These are phyloP conservation scores for Aquatica leii DNA, from an alignment of 2,888 invertebrate genomes.

Conservation along the genomic window DNA sequence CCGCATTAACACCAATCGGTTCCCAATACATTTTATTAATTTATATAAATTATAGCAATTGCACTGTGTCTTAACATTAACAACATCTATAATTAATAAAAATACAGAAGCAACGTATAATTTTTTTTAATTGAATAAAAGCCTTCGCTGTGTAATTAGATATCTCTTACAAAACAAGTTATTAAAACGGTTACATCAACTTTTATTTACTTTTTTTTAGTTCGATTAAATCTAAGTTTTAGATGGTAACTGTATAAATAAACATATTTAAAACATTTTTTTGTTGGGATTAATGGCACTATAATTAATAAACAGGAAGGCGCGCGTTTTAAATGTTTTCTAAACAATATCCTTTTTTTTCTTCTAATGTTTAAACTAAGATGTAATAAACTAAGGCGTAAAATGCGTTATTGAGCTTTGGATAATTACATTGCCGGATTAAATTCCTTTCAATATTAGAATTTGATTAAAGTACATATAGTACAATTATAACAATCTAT, in stretches of 20 bases:
- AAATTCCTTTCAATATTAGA: no score
- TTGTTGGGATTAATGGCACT: neutral
- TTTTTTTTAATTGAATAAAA: conserved; percentile 12
- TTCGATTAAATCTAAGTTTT: neutral
- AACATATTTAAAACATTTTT: conserved; percentile 7
- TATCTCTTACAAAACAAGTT: conserved; percentile 22
- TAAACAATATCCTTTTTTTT: no score
- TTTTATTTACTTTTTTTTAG: conserved; percentile 6
- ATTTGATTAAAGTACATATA: no score
- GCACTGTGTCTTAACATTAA: neutral
- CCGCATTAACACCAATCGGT: conserved; percentile 1
- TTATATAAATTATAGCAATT: neutral
- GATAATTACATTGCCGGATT: no score
- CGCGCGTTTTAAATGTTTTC: no score
- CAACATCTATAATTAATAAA: neutral
- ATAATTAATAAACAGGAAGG: conserved; percentile 9
- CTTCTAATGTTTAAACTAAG: no score
- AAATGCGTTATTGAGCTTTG: no score
- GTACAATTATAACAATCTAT: no score
- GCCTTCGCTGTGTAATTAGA: conserved; percentile 21
- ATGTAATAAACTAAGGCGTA: no score
- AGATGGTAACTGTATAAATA: conserved; percentile 8
- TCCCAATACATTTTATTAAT: neutral
- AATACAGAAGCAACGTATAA: conserved; percentile 9
- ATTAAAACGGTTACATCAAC: conserved; percentile 8